Evolutionary conservation across 53 echinoderm and acorn worm genomes (phyloP).

Genomic region (Echinometra lucunter): DNA sequence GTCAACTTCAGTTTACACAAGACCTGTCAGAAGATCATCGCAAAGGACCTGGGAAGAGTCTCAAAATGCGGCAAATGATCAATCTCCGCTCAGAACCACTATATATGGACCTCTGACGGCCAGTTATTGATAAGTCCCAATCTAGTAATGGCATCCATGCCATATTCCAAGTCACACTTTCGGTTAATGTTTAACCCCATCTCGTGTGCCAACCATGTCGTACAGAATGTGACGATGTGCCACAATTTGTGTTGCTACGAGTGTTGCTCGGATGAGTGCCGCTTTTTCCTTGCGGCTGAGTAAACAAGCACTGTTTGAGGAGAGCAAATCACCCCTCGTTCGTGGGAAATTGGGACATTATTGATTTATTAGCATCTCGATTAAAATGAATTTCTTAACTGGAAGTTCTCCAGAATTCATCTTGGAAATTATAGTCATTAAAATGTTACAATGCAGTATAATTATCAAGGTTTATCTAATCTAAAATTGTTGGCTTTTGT

Average conservation of each 20-base stretch:
- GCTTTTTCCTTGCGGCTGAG: slow-evolving; percentile 48
- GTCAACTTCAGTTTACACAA: slow-evolving; percentile 40
- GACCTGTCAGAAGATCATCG: not conserved
- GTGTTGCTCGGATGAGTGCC: not conserved
- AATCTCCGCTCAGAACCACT: not conserved
- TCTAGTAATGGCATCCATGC: slow-evolving; percentile 45
- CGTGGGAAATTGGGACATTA: slow-evolving; percentile 42
- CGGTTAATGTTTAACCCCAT: slow-evolving; percentile 49
- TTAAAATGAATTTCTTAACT: slow-evolving; percentile 28
- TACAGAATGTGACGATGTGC: slow-evolving; percentile 1
- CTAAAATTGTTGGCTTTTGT: no score
- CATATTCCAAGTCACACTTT: slow-evolving; percentile 40
- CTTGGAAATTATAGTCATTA: not conserved
- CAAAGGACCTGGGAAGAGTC: not conserved
- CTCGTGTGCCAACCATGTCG: not conserved
- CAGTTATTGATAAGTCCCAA: slow-evolving; percentile 49
- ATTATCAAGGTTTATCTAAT: no score
- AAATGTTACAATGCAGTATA: not conserved
- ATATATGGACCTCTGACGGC: not conserved
- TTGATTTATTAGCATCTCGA: slow-evolving; percentile 50
- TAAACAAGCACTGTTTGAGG: slow-evolving; percentile 24
- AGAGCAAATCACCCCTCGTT: slow-evolving; percentile 40
- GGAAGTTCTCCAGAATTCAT: not conserved
- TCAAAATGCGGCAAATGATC: not conserved
- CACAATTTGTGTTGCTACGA: slow-evolving; percentile 44